Conservation (phyloP, 2,888 invertebrate genomes). For the Athrips mouffetella region DNA sequence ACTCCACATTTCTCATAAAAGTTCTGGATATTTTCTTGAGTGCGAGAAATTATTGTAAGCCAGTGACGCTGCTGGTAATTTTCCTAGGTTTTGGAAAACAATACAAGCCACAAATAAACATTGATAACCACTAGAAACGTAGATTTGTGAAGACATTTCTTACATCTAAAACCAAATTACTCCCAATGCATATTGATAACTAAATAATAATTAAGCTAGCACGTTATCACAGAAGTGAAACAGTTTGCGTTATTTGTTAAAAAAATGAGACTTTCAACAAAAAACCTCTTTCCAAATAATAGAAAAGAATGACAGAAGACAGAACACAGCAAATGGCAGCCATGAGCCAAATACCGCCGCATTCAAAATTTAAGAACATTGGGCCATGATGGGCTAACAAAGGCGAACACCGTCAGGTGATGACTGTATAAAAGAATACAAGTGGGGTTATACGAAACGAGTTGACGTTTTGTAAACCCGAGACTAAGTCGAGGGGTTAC, state of each 20-base stretch:
- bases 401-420: too few relatives aligned
- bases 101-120: slow-evolving; percentile 23
- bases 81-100: slow-evolving; percentile 14
- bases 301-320: slow-evolving; percentile 69
- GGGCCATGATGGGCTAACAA: too few relatives aligned
- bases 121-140: slow-evolving; percentile 25
- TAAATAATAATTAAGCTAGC: slow-evolving; percentile 27
- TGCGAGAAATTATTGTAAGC: slow-evolving; percentile 14
- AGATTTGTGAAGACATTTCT: slow-evolving; percentile 38
- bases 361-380: slow-evolving; percentile 3
- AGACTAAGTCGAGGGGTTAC: too few relatives aligned
- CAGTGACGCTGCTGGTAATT: neutral
- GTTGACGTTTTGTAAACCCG: too few relatives aligned
- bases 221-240: slow-evolving; percentile 32
- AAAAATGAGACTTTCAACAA: slow-evolving; percentile 23
- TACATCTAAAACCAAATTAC: slow-evolving; percentile 47
- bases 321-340: slow-evolving; percentile 66
- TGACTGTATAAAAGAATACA: too few relatives aligned
- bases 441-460: too few relatives aligned
- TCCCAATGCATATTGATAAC: slow-evolving; percentile 40
- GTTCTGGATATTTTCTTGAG: slow-evolving; percentile 16
- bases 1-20: slow-evolving; percentile 30
- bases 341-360: slow-evolving; percentile 25
- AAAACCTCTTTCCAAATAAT: slow-evolving; percentile 61
- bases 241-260: slow-evolving; percentile 31